phyloP scores from a whole-genome alignment of 1,140 invertebrate species.

The Polypedilum vanderplanki region DNA sequence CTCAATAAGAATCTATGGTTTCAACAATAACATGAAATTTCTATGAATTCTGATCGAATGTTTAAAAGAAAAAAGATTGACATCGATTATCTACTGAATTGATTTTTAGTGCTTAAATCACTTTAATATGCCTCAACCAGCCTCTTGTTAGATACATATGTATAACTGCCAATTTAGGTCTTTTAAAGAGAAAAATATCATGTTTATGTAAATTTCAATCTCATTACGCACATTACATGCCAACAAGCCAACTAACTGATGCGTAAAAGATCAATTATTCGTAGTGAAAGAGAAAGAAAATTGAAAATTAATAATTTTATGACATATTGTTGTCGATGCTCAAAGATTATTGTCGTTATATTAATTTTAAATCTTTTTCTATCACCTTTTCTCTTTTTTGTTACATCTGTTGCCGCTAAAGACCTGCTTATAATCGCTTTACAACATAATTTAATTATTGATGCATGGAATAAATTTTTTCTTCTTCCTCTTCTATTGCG shows the following conservation, averaged over 20 bases:
- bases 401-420: neutral
- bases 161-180: neutral
- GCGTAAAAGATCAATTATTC: slow-evolving; percentile 1
- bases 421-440: neutral
- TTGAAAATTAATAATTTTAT: neutral
- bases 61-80: slow-evolving; percentile 4
- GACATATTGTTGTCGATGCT: neutral
- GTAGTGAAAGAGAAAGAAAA: too few species aligned
- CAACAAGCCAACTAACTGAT: neutral
- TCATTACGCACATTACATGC: neutral
- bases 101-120: neutral
- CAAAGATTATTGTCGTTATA: neutral
- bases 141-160: neutral
- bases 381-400: neutral
- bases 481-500: neutral
- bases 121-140: neutral
- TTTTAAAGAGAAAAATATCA: neutral
- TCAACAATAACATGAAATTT: neutral
- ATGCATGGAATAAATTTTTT: neutral
- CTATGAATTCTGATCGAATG: neutral
- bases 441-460: slow-evolving; percentile 27
- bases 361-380: neutral
- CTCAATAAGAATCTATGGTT: neutral
- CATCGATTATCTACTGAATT: slow-evolving; percentile 12
- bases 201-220: slow-evolving; percentile 19